phyloP scores from a whole-genome alignment of 2,113 vertebrate species.

The Ammodramus savannarum region DNA sequence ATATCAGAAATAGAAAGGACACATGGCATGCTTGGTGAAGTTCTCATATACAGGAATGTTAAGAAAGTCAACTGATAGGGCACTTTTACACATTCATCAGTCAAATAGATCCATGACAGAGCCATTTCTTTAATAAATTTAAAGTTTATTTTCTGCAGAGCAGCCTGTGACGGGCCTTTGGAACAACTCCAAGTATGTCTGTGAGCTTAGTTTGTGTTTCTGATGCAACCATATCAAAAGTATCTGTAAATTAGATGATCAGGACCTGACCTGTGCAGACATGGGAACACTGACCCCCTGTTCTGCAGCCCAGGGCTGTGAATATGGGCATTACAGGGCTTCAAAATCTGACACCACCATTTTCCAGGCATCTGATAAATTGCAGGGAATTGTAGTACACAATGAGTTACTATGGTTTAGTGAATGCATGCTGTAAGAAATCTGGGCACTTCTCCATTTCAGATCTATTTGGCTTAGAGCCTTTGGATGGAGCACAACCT shows the following conservation, averaged over 20 bases:
- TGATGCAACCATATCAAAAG: neutral
- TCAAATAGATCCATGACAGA: neutral
- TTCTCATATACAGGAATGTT: neutral
- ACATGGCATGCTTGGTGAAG: neutral
- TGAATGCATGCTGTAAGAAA: conserved; percentile 14
- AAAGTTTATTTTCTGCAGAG: neutral
- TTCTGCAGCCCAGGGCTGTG: neutral
- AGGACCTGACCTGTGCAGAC: neutral
- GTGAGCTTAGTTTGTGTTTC: neutral
- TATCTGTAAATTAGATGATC: neutral
- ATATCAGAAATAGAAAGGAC: neutral
- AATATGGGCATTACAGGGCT: neutral
- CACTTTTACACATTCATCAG: neutral
- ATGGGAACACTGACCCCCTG: neutral
- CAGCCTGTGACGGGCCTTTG: neutral
- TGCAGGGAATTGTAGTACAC: neutral
- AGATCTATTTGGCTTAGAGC: conserved; percentile 30
- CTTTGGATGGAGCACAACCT: conserved; percentile 8
- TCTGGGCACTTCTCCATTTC: conserved; percentile 50
- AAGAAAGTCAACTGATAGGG: neutral
- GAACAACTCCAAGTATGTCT: neutral
- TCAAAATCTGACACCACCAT: neutral
- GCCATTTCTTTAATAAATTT: neutral
- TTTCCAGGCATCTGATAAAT: neutral
- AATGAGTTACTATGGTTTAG: conserved; percentile 29